Conservation (phyloP, 1,140 invertebrate species). For the Andrena cerasifolii region DNA sequence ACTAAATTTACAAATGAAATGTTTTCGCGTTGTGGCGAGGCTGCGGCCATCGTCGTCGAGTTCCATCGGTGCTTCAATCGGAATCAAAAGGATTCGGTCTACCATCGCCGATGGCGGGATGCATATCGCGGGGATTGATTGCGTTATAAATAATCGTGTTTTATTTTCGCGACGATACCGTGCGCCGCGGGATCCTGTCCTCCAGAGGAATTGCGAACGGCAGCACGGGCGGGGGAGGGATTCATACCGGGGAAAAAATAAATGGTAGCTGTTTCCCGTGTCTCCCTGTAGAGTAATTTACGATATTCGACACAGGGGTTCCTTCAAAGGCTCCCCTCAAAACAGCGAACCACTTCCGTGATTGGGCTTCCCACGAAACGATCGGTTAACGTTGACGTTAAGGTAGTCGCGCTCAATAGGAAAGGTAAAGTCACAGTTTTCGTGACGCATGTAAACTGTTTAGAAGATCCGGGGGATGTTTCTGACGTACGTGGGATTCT, state of each 20-base stretch:
- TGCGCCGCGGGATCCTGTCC: background rate
- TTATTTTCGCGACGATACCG: background rate
- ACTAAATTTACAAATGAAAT: constrained; percentile 62
- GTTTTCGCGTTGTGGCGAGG: background rate
- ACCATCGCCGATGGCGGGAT: background rate
- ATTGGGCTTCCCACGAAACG: no score
- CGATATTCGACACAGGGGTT: no score
- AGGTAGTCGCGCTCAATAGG: no score
- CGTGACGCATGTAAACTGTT: no score
- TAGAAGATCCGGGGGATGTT: no score
- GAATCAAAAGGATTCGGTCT: background rate
- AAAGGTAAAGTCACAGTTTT: no score
- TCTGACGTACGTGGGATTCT: no score
- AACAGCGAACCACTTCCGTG: no score
- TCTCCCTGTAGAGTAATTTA: no score
- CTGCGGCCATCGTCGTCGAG: background rate
- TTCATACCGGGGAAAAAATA: background rate
- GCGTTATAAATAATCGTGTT: constrained; percentile 23
- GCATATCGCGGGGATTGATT: background rate
- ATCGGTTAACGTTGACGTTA: no score
- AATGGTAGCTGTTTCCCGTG: background rate
- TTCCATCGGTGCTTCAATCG: background rate
- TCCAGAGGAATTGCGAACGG: background rate
- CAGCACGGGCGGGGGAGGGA: background rate
- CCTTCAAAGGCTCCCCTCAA: no score